phyloP scores from a whole-genome alignment of 2,113 vertebrate genomes.

The Myodes glareolus region DNA sequence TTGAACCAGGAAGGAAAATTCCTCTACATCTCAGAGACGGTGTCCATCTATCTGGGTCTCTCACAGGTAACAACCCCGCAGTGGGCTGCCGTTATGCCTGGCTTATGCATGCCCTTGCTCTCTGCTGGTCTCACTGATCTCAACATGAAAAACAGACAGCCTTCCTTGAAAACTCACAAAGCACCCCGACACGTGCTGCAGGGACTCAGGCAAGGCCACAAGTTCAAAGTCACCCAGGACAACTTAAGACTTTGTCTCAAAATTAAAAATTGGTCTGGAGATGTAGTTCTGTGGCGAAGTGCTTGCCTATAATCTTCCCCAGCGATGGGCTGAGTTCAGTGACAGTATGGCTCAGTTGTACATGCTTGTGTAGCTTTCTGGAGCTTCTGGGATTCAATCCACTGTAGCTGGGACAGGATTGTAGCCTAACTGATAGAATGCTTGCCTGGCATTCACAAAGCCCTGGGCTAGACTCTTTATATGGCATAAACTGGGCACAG shows the following conservation, averaged over 20 bases:
- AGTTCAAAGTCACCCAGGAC: neutral
- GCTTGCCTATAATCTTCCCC: neutral
- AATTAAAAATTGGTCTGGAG: neutral
- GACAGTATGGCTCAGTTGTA: neutral
- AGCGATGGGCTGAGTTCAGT: neutral
- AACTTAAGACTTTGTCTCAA: neutral
- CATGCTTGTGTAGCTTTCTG: neutral
- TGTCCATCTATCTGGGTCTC: constrained; percentile 95
- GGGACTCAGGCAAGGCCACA: neutral
- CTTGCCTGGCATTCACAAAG: neutral
- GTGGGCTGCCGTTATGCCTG: neutral
- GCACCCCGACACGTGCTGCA: neutral
- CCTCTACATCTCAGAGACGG: constrained; percentile 96
- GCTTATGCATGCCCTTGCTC: neutral
- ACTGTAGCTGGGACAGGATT: neutral
- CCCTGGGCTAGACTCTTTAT: too few relatives aligned
- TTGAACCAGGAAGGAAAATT: constrained; percentile 94
- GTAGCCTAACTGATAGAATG: neutral
- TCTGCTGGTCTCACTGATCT: neutral
- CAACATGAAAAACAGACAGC: neutral
- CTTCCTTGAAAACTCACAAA: neutral
- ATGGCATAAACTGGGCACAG: neutral
- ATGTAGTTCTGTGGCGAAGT: neutral
- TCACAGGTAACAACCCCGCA: constrained; percentile 90
- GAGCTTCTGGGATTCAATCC: neutral